Conservation (phyloP, 2,113 vertebrate species). For the Parotia lawesii region DNA sequence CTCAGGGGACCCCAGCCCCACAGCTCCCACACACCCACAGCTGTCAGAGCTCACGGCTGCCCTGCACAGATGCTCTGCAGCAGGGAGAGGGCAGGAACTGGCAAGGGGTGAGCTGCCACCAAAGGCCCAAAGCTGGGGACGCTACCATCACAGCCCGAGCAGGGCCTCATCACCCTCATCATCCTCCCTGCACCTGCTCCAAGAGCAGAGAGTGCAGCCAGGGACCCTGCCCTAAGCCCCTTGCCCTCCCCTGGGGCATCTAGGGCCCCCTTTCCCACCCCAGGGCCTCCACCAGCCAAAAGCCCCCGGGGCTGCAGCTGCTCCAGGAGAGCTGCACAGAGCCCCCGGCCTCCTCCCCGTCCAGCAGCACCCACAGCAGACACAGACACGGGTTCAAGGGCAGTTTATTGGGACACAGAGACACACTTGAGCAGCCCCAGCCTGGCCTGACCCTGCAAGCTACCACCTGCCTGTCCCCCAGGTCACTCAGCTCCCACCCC, state of each 20-base stretch:
- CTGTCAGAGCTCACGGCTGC: not conserved
- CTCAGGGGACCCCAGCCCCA: not conserved
- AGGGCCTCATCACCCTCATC: no score
- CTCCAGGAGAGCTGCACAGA: not conserved
- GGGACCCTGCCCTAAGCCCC: not conserved
- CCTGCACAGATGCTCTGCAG: not conserved
- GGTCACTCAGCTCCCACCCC: not conserved
- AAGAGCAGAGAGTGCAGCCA: not conserved
- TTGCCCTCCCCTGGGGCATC: not conserved
- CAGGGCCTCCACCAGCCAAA: no score
- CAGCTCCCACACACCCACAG: not conserved
- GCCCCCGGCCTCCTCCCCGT: rapidly evolving
- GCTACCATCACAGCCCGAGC: rapidly evolving
- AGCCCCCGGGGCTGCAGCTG: rapidly evolving
- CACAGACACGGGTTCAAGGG: not conserved
- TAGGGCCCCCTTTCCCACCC: not conserved
- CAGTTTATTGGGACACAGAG: conserved; percentile 20
- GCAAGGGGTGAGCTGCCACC: not conserved
- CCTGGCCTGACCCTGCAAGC: not conserved
- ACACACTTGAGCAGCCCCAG: not conserved
- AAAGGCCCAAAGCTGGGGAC: not conserved
- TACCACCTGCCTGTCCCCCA: not conserved
- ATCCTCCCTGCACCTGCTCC: rapidly evolving
- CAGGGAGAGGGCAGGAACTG: not conserved
- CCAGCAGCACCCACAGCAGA: not conserved